Evolutionary conservation across 1,140 invertebrate species (phyloP), one percentile per base, ranked within the genome.

Genomic region (Bombyx mandarina): DNA sequence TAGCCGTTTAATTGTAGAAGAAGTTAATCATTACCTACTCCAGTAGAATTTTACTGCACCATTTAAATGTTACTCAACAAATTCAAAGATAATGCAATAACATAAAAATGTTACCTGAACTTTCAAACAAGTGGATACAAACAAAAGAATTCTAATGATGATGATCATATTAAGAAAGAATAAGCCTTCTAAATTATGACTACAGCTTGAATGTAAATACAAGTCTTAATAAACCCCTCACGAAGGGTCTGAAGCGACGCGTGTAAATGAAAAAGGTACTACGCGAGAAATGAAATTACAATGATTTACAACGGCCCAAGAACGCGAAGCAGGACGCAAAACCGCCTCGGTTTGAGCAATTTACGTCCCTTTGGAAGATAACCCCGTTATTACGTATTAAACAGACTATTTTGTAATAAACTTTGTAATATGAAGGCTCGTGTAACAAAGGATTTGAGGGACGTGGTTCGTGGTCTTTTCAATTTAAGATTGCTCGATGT

Each of bases 231-330:
- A 61, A 26, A 50, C 55, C 42, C 42, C 50, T 53, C 52, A 45
- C 45, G 53, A 45, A 54, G 53, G 44, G 35, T 45, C 6, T 44
- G 48, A 55, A 60, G 45, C 45, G 55, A 43, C 55, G 46, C 26
- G 43, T 55, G 52, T 52, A 63, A 54, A 43, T 55, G 53, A 46
- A 65, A 71, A 68, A 64, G 68, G 63, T 67, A 67, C 60, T 62
- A 54, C 54, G 61, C 56, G 57, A 57, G 55, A 71, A 75, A 79
- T 77, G 67, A 72, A 76, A 77, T 79, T 73, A 75, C 67, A 73
- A 73, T 77, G 75, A 76, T 77, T 80, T 76, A 77, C 71, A 65
- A 49, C 56, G 66, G 64, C 65, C 61, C 63, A 57, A 65, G 22
- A 67, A 76, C 74, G 71, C 69, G 72, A 74, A 74, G 26, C 26